A percentile compares a stretch with the other conserved stretches of the same genome.
These are phyloP conservation scores for Eueides isabella DNA, from an alignment of 1,140 invertebrate species.

Conservation along the genomic window DNA sequence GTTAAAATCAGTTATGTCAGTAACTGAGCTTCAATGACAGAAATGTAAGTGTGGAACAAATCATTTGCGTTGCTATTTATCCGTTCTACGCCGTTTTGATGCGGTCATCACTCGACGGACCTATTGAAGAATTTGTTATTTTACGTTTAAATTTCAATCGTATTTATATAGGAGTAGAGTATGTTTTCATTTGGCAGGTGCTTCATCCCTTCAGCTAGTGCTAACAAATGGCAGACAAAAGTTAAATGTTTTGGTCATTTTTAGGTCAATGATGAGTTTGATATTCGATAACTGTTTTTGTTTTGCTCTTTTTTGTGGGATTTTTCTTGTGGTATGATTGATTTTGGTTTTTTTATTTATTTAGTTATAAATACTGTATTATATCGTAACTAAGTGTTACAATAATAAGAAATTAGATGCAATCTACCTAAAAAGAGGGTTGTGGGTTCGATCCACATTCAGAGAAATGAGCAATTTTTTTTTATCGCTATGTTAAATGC, in stretches of 20 bases:
- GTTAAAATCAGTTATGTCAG: neutral
- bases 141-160: neutral
- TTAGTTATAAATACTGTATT: too few relatives aligned
- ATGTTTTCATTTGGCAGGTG: neutral
- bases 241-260: slow-evolving; percentile 13
- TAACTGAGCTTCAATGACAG: neutral
- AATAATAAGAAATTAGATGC: too few relatives aligned
- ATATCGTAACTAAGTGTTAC: too few relatives aligned
- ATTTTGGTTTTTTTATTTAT: too few relatives aligned
- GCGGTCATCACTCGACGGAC: neutral
- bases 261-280: slow-evolving; percentile 9
- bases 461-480: too few relatives aligned
- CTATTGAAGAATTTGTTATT: neutral
- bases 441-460: neutral
- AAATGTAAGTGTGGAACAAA: slow-evolving; percentile 10
- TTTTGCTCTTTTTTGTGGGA: neutral
- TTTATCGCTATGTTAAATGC: too few relatives aligned
- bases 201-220: neutral
- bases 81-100: slow-evolving; percentile 5
- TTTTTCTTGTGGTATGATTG: neutral
- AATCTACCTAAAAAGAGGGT: too few relatives aligned
- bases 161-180: neutral
- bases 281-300: neutral
- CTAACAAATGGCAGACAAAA: slow-evolving; percentile 4
- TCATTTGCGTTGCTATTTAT: slow-evolving; percentile 12